phyloP scores from a whole-genome alignment of 53 echinoderm and acorn worm species.

The Temnopleurus reevesii region DNA sequence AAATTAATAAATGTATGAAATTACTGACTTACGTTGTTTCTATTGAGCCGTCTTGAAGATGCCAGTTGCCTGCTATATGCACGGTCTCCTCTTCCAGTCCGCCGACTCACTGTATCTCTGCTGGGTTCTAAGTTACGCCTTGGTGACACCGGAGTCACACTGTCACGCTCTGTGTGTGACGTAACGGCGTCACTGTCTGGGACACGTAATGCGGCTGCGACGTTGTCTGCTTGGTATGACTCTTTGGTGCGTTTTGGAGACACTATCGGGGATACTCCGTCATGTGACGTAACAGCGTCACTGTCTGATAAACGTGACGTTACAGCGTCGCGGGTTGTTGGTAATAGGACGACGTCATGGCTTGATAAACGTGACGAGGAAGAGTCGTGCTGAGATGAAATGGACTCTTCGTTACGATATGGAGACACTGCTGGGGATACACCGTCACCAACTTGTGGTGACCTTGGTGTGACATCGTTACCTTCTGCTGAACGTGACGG shows the following conservation, averaged over 20 bases:
- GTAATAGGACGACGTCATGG: too few species aligned
- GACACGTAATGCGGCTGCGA: neutral
- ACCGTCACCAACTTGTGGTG: too few species aligned
- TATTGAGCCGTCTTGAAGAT: neutral
- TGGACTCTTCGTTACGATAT: too few species aligned
- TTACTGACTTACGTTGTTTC: neutral
- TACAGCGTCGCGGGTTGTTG: too few species aligned
- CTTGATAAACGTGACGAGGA: too few species aligned
- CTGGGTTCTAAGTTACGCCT: neutral
- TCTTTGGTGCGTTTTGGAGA: neutral
- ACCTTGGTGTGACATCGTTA: neutral
- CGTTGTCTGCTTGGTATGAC: neutral
- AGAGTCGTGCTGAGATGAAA: too few species aligned
- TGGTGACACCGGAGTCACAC: neutral
- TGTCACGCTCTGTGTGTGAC: neutral
- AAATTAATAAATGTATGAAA: neutral
- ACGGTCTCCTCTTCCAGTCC: slow-evolving; percentile 8
- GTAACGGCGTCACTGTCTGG: neutral
- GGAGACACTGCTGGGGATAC: too few species aligned
- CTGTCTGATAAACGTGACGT: too few species aligned
- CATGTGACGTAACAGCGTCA: too few species aligned
- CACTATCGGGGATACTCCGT: too few species aligned
- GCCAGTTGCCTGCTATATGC: neutral
- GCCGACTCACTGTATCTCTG: neutral
- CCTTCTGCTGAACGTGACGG: too few species aligned